These are phyloP conservation scores for Patella ulyssiponensis DNA, from an alignment of 2,888 invertebrate genomes.

Conservation along the genomic window DNA sequence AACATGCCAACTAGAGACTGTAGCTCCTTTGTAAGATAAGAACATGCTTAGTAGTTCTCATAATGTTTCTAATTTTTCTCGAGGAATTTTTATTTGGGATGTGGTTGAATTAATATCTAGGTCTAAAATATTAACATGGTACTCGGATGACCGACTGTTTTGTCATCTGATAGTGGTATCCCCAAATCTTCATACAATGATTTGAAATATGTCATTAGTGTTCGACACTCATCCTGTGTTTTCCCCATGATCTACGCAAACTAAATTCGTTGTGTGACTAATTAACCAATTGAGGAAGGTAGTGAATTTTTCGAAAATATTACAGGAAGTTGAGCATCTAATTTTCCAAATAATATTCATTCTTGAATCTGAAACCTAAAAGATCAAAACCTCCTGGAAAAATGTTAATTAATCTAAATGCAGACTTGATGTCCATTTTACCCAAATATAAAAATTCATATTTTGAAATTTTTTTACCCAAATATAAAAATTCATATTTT, in stretches of 20 bases:
- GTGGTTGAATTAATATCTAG: neutral
- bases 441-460: too few relatives aligned
- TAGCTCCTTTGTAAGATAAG: slow-evolving; percentile 13
- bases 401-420: slow-evolving; percentile 21
- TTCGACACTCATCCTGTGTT: neutral
- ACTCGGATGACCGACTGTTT: neutral
- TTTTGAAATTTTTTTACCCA: too few relatives aligned
- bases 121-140: neutral
- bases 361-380: slow-evolving; percentile 21
- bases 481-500: neutral
- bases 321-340: too few relatives aligned
- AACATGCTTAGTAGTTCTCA: neutral
- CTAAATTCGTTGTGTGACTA: neutral
- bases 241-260: neutral
- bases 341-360: too few relatives aligned
- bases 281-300: slow-evolving; percentile 19
- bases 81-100: neutral
- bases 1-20: slow-evolving; percentile 13
- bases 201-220: neutral
- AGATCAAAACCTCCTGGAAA: slow-evolving; percentile 24
- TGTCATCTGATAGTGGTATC: neutral
- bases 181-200: neutral
- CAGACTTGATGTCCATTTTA: slow-evolving; percentile 22
- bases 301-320: too few relatives aligned
- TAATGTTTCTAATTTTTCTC: neutral